These are phyloP conservation scores for crab-eating macaque (Macaca fascicularis) DNA, from an alignment of 2,113 vertebrate genomes.

Conservation along the genomic window T2T-MFA8v1.1 NC_088389.1:60124001-60124500, in stretches of 20 bases:
- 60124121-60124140: constrained; percentile 1
- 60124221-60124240: not conserved
- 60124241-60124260: not conserved
- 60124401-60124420: not conserved
- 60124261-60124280: not conserved
- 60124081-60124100: not conserved
- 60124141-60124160: not conserved
- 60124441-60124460: not conserved
- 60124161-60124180: not conserved
- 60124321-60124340: not conserved
- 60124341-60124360: not conserved
- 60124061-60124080: not conserved
- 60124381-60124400: not conserved
- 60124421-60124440: not conserved
- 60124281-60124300: not conserved
- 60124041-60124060: not conserved
- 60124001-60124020: not conserved
- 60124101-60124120: not conserved
- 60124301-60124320: not conserved
- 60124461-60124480: not conserved
- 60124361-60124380: constrained; percentile 1
- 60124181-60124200: not conserved
- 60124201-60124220: not conserved
- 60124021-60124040: not conserved
- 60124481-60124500: constrained; percentile 22